Evolutionary conservation across 2,797 vertebrate species (phyloP).

Genomic region (Phataginus tricuspis): DNA sequence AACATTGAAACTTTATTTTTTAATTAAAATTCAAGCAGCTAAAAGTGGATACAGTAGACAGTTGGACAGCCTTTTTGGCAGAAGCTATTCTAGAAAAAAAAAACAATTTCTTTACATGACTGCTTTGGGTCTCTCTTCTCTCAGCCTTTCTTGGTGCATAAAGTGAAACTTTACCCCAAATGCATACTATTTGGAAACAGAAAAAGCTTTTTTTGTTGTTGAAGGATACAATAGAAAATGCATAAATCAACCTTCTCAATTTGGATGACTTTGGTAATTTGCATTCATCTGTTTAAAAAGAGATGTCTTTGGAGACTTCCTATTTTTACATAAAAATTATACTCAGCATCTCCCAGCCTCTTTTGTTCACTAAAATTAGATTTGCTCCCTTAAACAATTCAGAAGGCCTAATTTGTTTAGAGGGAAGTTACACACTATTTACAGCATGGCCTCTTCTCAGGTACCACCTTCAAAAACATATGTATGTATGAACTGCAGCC

Average conservation of each 20-base stretch:
- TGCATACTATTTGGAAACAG: conserved; percentile 76
- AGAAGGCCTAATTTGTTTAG: conserved; percentile 59
- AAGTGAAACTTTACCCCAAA: conserved; percentile 77
- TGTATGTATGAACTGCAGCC: rapidly evolving
- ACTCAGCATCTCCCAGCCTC: conserved; percentile 6
- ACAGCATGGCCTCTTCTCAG: neutral
- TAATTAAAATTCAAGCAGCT: conserved; percentile 76
- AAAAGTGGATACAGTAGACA: conserved; percentile 70
- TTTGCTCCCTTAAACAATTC: conserved; percentile 75
- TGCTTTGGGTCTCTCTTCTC: conserved; percentile 64
- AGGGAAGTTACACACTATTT: conserved; percentile 46
- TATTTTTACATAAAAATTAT: conserved; percentile 67
- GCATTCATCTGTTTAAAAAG: conserved; percentile 78
- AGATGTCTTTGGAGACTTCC: conserved; percentile 79
- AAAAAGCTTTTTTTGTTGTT: conserved; percentile 68
- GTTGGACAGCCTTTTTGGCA: conserved; percentile 75
- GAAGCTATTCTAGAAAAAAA: neutral
- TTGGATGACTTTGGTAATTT: conserved; percentile 80
- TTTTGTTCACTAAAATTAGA: conserved; percentile 72
- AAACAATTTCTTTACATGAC: conserved; percentile 71
- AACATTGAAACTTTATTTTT: conserved; percentile 65
- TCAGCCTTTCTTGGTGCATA: conserved; percentile 58
- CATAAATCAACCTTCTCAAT: conserved; percentile 77
- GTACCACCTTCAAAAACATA: neutral
- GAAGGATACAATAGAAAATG: conserved; percentile 74